These are phyloP conservation scores for Drosophila imparisetae DNA, from an alignment of 2,888 invertebrate genomes.

Conservation along the genomic window DNA sequence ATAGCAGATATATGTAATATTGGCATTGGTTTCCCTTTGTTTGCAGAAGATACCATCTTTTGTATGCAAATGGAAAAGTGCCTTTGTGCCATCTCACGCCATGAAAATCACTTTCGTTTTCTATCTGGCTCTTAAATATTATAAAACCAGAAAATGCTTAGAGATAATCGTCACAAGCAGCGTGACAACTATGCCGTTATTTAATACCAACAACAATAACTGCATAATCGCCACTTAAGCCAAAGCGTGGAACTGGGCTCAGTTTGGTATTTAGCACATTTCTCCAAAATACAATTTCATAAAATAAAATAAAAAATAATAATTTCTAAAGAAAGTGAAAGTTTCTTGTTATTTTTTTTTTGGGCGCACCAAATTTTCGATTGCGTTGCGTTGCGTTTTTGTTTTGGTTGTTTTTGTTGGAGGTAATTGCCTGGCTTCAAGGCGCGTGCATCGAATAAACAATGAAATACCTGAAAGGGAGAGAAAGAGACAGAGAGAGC, in stretches of 20 bases:
- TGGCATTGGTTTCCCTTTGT: not conserved
- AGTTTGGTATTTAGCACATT: slow-evolving; percentile 71
- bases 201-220: slow-evolving; percentile 56
- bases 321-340: slow-evolving; percentile 79
- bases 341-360: slow-evolving; percentile 46
- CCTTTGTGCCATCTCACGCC: slow-evolving; percentile 28
- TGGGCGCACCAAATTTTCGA: slow-evolving; percentile 43
- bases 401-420: slow-evolving; percentile 11
- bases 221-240: slow-evolving; percentile 46
- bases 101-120: slow-evolving; percentile 73
- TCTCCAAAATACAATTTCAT: slow-evolving; percentile 46
- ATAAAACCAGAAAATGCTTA: slow-evolving; percentile 65
- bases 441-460: slow-evolving; percentile 47
- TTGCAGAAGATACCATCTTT: too few relatives aligned
- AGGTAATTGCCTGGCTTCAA: slow-evolving; percentile 32
- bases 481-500: not conserved
- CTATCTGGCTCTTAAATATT: slow-evolving; percentile 56
- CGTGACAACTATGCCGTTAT: slow-evolving; percentile 70
- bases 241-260: slow-evolving; percentile 20
- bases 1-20: not conserved
- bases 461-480: slow-evolving; percentile 22
- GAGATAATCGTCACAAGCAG: slow-evolving; percentile 56
- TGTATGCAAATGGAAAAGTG: slow-evolving; percentile 10
- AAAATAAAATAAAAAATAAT: slow-evolving; percentile 33
- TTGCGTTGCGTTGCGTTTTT: slow-evolving; percentile 32